Evolutionary conservation across 1,140 invertebrate species (phyloP), one percentile per base, ranked within the genome.

Genomic region (Aporrectodea caliginosa): DNA sequence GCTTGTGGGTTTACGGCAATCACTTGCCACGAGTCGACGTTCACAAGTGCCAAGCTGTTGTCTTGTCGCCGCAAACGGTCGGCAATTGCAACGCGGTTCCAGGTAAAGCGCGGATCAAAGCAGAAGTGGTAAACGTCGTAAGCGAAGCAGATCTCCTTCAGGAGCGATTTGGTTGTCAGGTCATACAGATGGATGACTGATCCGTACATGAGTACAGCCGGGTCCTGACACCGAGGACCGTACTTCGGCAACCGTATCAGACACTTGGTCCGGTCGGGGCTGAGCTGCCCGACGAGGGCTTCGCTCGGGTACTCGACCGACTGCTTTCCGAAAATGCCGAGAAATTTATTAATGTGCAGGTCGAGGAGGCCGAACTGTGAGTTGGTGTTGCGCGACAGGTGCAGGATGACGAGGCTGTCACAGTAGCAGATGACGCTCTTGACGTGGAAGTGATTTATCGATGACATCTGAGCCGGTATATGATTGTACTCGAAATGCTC

Each of bases 401-500:
- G 87, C 32, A 88, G 82, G 16, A 88, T 81, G 1, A 87, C 85
- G 27, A 33, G 58, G 33, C 84, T 84, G 30, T 85, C 83, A 68
- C 85, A 84, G 81, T 84, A 86, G 81, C 87, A 88, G 16, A 88
- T 77, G 12, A 88, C 86, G 82, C 87, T 87, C 77, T 87, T 87
- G 0, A 88, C 87, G 75, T 87, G 86, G 79, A 88, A 88, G 79
- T 88, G 87, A 78, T 88, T 86, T 68, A 88, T 87, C 30, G 86
- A 87, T 1, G 86, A 87, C 73, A 88, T 83, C 76, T 88, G 87
- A 43, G 87, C 87, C 73, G 87, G 87, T 69, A 88, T 87, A 83
- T 87, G 86, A 81, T 88, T 88, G 83, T 88, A 88, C 71, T 88
- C 87, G 84, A 88, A 88, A 82, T 88, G 87, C 82, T 88, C 86